Evolutionary conservation across 2,888 invertebrate species (phyloP).

Genomic region (Morinoia aosen): DNA sequence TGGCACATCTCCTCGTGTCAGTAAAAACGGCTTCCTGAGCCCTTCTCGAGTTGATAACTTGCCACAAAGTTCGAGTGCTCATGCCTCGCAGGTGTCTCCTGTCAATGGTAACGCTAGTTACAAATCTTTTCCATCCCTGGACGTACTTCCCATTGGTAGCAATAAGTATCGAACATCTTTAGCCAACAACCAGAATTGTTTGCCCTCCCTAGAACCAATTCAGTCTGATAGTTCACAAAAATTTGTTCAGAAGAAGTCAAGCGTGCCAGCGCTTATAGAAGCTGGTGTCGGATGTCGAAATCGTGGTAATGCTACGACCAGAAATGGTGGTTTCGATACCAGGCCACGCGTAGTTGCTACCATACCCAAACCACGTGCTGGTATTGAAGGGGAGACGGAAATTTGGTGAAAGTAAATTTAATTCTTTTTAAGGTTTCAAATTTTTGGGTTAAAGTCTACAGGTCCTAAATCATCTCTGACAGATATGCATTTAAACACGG

Average conservation of each 20-base stretch:
- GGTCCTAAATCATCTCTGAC: not conserved
- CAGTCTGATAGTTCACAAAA: not conserved
- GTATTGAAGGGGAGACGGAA: constrained; percentile 9
- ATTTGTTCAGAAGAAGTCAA: not conserved
- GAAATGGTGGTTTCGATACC: not conserved
- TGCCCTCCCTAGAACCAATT: not conserved
- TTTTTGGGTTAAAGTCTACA: not conserved
- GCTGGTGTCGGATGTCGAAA: not conserved
- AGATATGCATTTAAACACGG: not conserved
- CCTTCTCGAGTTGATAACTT: not conserved
- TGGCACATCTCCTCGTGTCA: not conserved
- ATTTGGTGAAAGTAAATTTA: constrained; percentile 2
- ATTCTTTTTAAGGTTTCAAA: not conserved
- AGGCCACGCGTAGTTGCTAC: constrained; percentile 38
- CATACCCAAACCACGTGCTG: not conserved
- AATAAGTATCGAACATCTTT: not conserved
- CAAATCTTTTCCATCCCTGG: not conserved
- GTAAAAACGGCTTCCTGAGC: not conserved
- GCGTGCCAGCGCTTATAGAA: not conserved
- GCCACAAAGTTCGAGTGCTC: not conserved
- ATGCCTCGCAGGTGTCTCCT: not conserved
- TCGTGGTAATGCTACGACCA: not conserved
- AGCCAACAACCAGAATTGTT: not conserved
- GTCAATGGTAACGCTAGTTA: not conserved
- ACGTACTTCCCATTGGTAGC: not conserved